phyloP scores from a whole-genome alignment of 2,888 invertebrate genomes.

The Calliopum simillimum region DNA sequence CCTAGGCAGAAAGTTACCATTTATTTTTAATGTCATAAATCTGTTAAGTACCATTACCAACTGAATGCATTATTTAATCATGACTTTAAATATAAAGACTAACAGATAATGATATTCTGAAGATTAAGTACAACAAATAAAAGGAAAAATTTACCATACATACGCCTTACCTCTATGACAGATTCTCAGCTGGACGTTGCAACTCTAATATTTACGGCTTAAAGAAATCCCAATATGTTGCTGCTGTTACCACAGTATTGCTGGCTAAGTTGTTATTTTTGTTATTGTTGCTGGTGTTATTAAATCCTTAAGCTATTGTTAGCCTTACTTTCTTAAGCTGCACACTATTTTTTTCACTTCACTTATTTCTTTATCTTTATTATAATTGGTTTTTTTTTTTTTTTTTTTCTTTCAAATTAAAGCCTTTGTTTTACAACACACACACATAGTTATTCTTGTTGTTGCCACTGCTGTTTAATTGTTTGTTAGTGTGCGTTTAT shows the following conservation, averaged over 20 bases:
- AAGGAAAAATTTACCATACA: too few relatives aligned
- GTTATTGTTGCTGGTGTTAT: constrained; percentile 3
- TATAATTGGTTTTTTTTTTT: background rate
- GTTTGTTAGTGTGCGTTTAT: background rate
- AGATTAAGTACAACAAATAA: too few relatives aligned
- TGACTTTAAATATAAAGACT: too few relatives aligned
- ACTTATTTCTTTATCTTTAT: background rate
- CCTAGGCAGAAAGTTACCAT: too few relatives aligned
- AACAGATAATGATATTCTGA: background rate
- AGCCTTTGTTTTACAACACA: background rate
- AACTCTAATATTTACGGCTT: background rate
- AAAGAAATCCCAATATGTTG: background rate
- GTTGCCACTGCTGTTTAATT: background rate
- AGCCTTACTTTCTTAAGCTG: constrained; percentile 10
- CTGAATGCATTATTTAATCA: too few relatives aligned
- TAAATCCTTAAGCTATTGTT: constrained; percentile 16
- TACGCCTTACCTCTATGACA: constrained; percentile 22
- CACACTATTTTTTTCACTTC: constrained; percentile 4
- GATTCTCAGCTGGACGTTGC: background rate
- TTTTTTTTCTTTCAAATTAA: background rate
- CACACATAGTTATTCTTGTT: background rate
- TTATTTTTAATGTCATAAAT: too few relatives aligned
- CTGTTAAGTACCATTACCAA: too few relatives aligned
- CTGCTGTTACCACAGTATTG: background rate
- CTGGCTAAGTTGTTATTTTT: background rate